Base-by-base conservation (phyloP, 2,797 vertebrate species). In the Lateolabrax maculatus region DNA sequence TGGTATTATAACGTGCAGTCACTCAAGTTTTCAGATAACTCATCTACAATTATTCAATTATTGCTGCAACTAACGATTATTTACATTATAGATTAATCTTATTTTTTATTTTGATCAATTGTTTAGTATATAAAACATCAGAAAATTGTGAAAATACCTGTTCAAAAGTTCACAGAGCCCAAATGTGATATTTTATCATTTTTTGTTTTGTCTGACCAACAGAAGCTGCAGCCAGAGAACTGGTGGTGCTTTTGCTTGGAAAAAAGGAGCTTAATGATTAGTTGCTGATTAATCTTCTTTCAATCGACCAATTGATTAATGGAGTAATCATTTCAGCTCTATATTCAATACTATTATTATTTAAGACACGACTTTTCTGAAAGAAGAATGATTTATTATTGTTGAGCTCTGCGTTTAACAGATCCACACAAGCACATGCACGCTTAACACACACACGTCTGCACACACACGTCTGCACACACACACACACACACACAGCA, bases 401-500 rank as follows among this genome's bases (percentile, higher is more conserved):
- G 10, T 29, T 27, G 34, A 68, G 51, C 49, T 63, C 31, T 46
- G 36, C 43, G 41, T 67, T 60, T 39, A 64, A 34, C 61, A 66
- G 21, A 69, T 0, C 53, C 55, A 56, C 21, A 43, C 23, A 79
- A 61, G 72, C 65, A 57, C 29, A 13, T 55, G 43, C n/a, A n/a
- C n/a, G n/a, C n/a, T n/a, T n/a, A n/a, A 31, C 11, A 34, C 39
- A 60, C 64, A 73, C 19, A 36, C 10, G 21, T 55, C n/a, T 64
- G 65, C 51, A 43, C 76, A 34, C 5, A 23, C 56, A 25, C 36
- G 10, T 6, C 44, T 46, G 8, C 19, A 61, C 23, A 36, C 58
- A 71, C 16, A 36, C 21, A 71, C 16, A 36, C 21, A 48, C 0
- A 21, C 48, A 66, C 85, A 57, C 83, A 89, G 80, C 76, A 55